Evolutionary conservation across 2,797 vertebrate species (phyloP).

Genomic region (Tapera naevia): DNA sequence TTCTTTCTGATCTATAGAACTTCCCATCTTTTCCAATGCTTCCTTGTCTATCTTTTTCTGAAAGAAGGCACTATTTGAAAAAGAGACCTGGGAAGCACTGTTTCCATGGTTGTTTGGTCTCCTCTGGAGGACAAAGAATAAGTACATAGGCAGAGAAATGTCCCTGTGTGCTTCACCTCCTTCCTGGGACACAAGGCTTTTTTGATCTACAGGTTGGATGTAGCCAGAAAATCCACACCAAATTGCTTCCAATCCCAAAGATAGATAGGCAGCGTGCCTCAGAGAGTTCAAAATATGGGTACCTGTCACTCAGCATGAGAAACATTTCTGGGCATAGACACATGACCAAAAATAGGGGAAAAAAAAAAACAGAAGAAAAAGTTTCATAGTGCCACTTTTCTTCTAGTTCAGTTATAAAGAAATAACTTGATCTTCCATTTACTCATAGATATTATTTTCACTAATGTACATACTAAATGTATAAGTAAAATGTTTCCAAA

Average conservation of each 20-base stretch:
- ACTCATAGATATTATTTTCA: neutral
- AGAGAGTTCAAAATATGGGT: neutral
- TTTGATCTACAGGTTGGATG: neutral
- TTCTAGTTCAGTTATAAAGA: neutral
- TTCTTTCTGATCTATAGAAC: neutral
- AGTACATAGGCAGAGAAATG: neutral
- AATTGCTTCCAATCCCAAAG: neutral
- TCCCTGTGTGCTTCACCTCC: neutral
- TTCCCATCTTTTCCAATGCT: neutral
- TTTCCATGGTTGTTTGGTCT: neutral
- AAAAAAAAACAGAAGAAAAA: neutral
- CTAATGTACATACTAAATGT: neutral
- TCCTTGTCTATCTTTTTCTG: neutral
- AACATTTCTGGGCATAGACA: neutral
- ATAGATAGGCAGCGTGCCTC: neutral
- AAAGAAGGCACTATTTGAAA: neutral
- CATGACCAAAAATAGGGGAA: neutral
- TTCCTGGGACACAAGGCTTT: neutral
- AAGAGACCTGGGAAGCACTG: neutral
- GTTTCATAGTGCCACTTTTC: accelerated
- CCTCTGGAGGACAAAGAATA: neutral
- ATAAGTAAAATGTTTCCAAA: neutral
- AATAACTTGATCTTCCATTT: neutral
- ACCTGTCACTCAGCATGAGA: neutral
- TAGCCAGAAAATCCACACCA: neutral